These are phyloP conservation scores for Notodromas monacha DNA, from an alignment of 2,888 invertebrate genomes.

Conservation along the genomic window DNA sequence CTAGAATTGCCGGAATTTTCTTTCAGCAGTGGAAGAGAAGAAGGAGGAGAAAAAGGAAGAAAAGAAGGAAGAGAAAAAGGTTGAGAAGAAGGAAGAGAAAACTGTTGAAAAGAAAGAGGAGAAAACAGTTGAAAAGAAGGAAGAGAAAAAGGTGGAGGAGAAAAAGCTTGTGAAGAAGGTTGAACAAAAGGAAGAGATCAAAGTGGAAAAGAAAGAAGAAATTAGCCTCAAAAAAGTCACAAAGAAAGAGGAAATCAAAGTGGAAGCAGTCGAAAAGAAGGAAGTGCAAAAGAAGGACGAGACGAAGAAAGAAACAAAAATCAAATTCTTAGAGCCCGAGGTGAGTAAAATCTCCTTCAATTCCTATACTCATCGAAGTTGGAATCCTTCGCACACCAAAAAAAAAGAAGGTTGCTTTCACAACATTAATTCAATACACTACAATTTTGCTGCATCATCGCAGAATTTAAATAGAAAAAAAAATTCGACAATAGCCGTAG, in stretches of 20 bases:
- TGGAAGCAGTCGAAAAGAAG: slow-evolving; percentile 9
- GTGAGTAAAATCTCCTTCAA: too few species aligned
- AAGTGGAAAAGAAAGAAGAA: slow-evolving; percentile 20
- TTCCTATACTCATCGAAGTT: too few species aligned
- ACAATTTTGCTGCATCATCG: too few species aligned
- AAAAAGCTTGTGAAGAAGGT: slow-evolving; percentile 13
- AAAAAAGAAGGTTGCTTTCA: too few species aligned
- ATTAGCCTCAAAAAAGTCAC: slow-evolving; percentile 16
- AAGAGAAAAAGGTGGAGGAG: slow-evolving; percentile 10
- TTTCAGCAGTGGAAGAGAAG: slow-evolving; percentile 18
- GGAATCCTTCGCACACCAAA: too few species aligned
- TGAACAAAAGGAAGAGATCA: slow-evolving; percentile 19
- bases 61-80: slow-evolving; percentile 9
- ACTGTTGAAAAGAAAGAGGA: slow-evolving; percentile 14
- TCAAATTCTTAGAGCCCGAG: too few species aligned
- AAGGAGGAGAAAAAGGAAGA: slow-evolving; percentile 16
- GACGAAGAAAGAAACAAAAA: too few species aligned
- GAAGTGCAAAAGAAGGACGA: slow-evolving; percentile 9
- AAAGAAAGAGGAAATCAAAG: slow-evolving; percentile 11
- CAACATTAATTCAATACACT: too few species aligned
- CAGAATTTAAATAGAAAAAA: too few species aligned
- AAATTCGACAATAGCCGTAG: too few species aligned
- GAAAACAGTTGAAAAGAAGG: slow-evolving; percentile 10
- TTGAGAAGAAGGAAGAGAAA: slow-evolving; percentile 9
- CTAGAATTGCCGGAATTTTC: slow-evolving; percentile 11